A percentile compares a stretch with the other conserved stretches of the same genome.
phyloP scores from a whole-genome alignment of 1,140 invertebrate genomes.

The Pogonognathellus flavescens region DNA sequence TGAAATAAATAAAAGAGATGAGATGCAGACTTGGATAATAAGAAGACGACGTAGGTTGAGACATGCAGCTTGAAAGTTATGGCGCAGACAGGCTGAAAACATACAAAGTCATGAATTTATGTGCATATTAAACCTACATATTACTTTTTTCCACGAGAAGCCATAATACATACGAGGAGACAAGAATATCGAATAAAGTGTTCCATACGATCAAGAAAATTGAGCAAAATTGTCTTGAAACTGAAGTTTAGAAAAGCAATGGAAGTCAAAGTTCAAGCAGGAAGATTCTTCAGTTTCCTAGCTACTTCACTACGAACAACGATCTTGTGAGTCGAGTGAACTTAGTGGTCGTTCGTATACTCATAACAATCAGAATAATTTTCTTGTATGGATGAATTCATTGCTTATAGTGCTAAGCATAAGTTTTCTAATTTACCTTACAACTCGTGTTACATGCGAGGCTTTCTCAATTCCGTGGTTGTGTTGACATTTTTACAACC shows the following conservation, averaged over 20 bases:
- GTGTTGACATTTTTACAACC: too few relatives aligned
- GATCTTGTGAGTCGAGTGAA: background rate
- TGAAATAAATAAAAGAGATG: conserved; percentile 50
- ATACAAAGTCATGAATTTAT: conserved; percentile 48
- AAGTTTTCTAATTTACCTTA: conserved; percentile 36
- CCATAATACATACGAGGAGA: conserved; percentile 2
- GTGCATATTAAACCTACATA: conserved; percentile 41
- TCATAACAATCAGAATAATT: conserved; percentile 42
- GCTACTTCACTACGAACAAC: too few relatives aligned
- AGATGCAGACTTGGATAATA: conserved; percentile 41
- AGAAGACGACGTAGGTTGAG: conserved; percentile 40
- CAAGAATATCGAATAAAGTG: conserved; percentile 2
- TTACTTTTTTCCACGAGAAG: conserved; percentile 23
- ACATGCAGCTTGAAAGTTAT: conserved; percentile 40
- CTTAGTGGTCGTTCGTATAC: conserved; percentile 14
- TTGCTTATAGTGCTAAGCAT: background rate
- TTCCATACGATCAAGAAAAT: background rate
- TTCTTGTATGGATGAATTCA: conserved; percentile 33
- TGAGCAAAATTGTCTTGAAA: background rate
- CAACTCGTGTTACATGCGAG: background rate
- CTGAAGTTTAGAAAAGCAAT: background rate
- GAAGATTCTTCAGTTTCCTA: too few relatives aligned
- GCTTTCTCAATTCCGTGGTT: too few relatives aligned
- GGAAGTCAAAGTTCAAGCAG: background rate
- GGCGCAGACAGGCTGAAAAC: conserved; percentile 5